Conservation (phyloP, 2,113 vertebrate genomes). For the Rhinolophus sinicus region DNA sequence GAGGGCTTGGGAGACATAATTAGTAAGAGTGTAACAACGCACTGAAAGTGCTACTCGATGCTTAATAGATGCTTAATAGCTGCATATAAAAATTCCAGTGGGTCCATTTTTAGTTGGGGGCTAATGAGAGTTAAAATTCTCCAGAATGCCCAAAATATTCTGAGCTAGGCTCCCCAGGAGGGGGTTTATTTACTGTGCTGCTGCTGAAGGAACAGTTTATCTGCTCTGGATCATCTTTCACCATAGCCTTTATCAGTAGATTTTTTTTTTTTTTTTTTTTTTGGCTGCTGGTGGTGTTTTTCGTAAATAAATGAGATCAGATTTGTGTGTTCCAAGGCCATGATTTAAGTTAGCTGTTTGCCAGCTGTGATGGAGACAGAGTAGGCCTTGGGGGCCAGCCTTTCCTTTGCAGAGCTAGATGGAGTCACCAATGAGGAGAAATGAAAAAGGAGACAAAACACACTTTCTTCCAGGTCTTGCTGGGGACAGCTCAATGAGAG, state of each 20-base stretch:
- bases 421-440: background rate
- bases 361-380: slow-evolving; percentile 20
- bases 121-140: background rate
- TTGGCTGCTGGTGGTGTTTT: background rate
- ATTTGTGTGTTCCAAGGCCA: slow-evolving; percentile 47
- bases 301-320: slow-evolving; percentile 36
- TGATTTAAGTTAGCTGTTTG: slow-evolving; percentile 11
- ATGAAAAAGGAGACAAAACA: background rate
- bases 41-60: background rate
- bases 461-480: background rate
- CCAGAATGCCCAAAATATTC: background rate
- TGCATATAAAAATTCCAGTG: background rate
- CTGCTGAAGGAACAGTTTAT: background rate
- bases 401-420: background rate
- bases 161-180: background rate
- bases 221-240: slow-evolving; percentile 21
- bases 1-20: background rate
- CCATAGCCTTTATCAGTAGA: slow-evolving; percentile 17
- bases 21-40: background rate
- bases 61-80: background rate
- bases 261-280: slow-evolving; percentile 3
- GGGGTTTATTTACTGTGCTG: background rate
- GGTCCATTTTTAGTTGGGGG: background rate
- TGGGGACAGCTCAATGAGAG: background rate
- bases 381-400: background rate